phyloP scores from a whole-genome alignment of 2,888 invertebrate genomes.

The Drosophila acutilabella region DNA sequence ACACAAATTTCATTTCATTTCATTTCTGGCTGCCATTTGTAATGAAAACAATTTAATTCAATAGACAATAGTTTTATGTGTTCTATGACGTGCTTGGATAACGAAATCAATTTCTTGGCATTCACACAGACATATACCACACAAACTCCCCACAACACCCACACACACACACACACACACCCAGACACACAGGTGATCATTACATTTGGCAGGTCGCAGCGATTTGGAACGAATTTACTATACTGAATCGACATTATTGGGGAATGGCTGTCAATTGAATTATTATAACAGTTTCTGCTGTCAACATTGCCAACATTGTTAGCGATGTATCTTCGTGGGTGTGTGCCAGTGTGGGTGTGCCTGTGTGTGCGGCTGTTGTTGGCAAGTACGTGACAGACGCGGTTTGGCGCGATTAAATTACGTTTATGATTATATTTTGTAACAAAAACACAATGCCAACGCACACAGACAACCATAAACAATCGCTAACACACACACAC shows the following conservation, averaged over 20 bases:
- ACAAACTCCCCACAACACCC: slow-evolving; percentile 11
- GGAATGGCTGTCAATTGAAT: slow-evolving; percentile 76
- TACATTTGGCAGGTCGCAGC: slow-evolving; percentile 72
- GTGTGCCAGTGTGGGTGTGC: slow-evolving; percentile 15
- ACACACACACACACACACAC: slow-evolving; percentile 17
- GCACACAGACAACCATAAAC: slow-evolving; percentile 62
- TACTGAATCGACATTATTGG: slow-evolving; percentile 68
- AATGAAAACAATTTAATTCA: slow-evolving; percentile 80
- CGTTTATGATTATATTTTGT: slow-evolving; percentile 81
- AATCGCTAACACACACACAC: slow-evolving; percentile 36
- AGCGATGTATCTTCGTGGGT: slow-evolving; percentile 28
- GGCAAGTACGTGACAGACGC: slow-evolving; percentile 79
- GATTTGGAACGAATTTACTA: slow-evolving; percentile 70
- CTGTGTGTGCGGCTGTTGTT: slow-evolving; percentile 60
- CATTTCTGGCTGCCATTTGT: slow-evolving; percentile 61
- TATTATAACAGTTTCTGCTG: slow-evolving; percentile 80
- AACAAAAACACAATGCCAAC: slow-evolving; percentile 61
- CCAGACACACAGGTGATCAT: slow-evolving; percentile 61
- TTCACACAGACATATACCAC: slow-evolving; percentile 19
- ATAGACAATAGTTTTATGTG: slow-evolving; percentile 72
- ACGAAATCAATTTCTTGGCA: slow-evolving; percentile 74
- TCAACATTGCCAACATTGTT: slow-evolving; percentile 73
- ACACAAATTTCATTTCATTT: slow-evolving; percentile 50
- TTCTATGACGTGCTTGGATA: slow-evolving; percentile 74
- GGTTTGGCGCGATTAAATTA: slow-evolving; percentile 81